These are phyloP conservation scores for Microcebus griseorufus DNA, from an alignment of 2,113 vertebrate genomes.

Conservation along the genomic window DNA sequence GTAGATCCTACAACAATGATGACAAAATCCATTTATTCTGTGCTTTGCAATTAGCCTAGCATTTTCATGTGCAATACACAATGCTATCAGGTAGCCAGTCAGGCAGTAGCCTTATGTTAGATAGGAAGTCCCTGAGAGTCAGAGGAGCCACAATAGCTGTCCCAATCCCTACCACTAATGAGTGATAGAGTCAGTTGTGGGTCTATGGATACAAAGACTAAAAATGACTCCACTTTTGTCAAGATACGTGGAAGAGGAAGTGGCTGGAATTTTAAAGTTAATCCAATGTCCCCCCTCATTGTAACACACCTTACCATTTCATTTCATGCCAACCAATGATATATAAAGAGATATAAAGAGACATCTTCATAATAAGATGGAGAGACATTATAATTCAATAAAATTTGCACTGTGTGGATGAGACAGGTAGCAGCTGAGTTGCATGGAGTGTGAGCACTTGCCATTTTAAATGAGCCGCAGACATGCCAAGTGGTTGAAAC, in stretches of 20 bases:
- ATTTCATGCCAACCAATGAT: not conserved
- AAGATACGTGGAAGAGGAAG: not conserved
- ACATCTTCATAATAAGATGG: not conserved
- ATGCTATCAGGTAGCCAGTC: not conserved
- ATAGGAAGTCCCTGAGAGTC: not conserved
- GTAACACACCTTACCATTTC: not conserved
- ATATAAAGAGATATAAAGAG: not conserved
- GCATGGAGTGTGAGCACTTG: not conserved
- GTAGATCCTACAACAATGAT: not conserved
- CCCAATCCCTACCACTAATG: not conserved
- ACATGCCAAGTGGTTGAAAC: not conserved
- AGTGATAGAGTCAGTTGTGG: not conserved
- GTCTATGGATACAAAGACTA: not conserved
- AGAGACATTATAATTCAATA: not conserved
- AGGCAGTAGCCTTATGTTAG: not conserved
- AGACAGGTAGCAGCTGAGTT: not conserved
- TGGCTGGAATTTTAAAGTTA: slow-evolving; percentile 18
- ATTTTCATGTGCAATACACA: not conserved
- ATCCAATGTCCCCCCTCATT: not conserved
- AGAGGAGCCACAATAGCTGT: not conserved
- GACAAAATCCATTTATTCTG: not conserved
- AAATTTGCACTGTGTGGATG: not conserved
- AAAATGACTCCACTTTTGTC: not conserved
- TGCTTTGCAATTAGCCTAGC: not conserved
- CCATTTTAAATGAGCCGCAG: not conserved